Conservation (phyloP, 2,113 vertebrate species). For the Dipodomys spectabilis region DNA sequence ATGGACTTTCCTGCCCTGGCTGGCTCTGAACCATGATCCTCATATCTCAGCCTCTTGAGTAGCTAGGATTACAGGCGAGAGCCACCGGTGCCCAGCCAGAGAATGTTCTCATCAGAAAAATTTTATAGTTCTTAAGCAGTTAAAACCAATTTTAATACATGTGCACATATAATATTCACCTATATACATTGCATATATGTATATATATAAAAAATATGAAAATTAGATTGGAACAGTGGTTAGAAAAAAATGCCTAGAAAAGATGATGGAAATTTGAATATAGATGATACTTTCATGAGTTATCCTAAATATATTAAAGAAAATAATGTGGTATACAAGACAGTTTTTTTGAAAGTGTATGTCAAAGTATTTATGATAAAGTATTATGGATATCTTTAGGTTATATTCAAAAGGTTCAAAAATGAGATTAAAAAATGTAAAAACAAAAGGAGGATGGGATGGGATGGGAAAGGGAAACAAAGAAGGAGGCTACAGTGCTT, state of each 20-base stretch:
- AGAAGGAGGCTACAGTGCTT: too few relatives aligned
- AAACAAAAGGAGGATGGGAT: too few relatives aligned
- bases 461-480: too few relatives aligned
- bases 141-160: not conserved
- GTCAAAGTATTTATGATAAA: constrained; percentile 18
- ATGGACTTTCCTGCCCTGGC: too few relatives aligned
- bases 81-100: not conserved
- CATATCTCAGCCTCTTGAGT: too few relatives aligned
- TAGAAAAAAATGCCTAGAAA: not conserved
- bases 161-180: not conserved
- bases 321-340: not conserved
- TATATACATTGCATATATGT: not conserved
- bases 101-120: not conserved
- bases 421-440: not conserved
- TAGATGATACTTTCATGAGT: too few relatives aligned
- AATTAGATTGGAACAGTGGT: not conserved
- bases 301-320: too few relatives aligned
- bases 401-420: not conserved
- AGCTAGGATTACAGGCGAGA: too few relatives aligned
- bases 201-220: too few relatives aligned
- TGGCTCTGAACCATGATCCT: too few relatives aligned
- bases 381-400: not conserved
- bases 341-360: not conserved
- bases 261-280: not conserved
- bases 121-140: not conserved